Conservation (phyloP, 1,140 invertebrate species). For the Pseudachorutes palmiensis region DNA sequence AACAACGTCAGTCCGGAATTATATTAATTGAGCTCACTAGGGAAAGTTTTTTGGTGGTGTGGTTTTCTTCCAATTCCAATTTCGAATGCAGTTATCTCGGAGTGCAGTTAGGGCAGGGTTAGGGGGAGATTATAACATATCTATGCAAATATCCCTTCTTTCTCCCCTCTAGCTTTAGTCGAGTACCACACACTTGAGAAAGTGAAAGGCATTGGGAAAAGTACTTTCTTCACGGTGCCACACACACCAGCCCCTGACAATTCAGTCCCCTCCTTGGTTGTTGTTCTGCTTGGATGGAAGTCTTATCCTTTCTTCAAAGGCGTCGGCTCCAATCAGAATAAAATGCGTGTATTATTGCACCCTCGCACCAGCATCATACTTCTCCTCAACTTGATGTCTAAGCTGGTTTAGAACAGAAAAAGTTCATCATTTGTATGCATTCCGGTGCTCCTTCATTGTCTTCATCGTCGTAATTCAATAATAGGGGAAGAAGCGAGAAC, state of each 20-base stretch:
- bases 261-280: background rate
- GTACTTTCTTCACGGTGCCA: background rate
- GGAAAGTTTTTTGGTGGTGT: too few relatives aligned
- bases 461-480: constrained; percentile 37
- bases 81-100: background rate
- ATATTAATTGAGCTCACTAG: too few relatives aligned
- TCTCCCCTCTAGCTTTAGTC: background rate
- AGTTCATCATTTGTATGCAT: constrained; percentile 35
- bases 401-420: constrained; percentile 18
- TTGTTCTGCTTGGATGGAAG: background rate
- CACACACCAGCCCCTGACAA: background rate
- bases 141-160: background rate
- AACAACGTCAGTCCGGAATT: too few relatives aligned
- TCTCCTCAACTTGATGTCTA: background rate
- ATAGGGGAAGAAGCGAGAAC: constrained; percentile 20
- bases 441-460: constrained; percentile 31
- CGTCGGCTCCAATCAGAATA: background rate
- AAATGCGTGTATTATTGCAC: constrained; percentile 1
- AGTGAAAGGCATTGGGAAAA: too few relatives aligned
- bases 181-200: too few relatives aligned
- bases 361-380: background rate
- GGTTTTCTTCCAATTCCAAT: too few relatives aligned
- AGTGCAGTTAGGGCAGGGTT: background rate
- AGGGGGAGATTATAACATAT: background rate
- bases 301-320: too few relatives aligned